Conservation (phyloP, 2,113 vertebrate genomes). For the Apodemus sylvaticus region DNA sequence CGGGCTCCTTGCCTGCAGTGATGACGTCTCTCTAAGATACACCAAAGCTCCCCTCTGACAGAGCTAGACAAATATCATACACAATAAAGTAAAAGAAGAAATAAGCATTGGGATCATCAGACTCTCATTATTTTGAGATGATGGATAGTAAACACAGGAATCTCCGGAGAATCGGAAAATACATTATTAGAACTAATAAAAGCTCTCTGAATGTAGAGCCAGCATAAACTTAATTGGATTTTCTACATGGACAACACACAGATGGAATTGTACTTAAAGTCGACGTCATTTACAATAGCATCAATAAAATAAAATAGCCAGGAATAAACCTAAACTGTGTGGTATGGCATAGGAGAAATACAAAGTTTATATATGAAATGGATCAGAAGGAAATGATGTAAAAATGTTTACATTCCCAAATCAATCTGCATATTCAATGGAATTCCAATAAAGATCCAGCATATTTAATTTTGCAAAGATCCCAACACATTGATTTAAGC, state of each 20-base stretch:
- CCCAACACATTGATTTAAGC: not conserved
- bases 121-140: constrained; percentile 48
- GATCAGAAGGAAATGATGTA: not conserved
- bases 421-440: not conserved
- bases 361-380: constrained; percentile 3
- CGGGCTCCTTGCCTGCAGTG: not conserved
- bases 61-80: constrained; percentile 1
- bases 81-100: not conserved
- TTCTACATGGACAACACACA: constrained; percentile 44
- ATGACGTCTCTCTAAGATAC: not conserved
- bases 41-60: not conserved
- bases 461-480: not conserved
- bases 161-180: constrained; percentile 21
- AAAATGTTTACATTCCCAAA: not conserved
- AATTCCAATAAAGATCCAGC: not conserved
- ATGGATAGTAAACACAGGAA: constrained; percentile 50
- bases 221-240: constrained; percentile 58
- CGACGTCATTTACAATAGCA: not conserved
- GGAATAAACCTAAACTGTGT: constrained; percentile 16
- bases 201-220: constrained; percentile 21
- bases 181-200: constrained; percentile 56
- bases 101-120: constrained; percentile 25
- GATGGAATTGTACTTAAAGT: constrained; percentile 54
- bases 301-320: not conserved
- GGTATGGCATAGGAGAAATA: constrained; percentile 25